Base-by-base conservation (phyloP, 2,113 vertebrate genomes). In the Catharus bicknelli region DNA sequence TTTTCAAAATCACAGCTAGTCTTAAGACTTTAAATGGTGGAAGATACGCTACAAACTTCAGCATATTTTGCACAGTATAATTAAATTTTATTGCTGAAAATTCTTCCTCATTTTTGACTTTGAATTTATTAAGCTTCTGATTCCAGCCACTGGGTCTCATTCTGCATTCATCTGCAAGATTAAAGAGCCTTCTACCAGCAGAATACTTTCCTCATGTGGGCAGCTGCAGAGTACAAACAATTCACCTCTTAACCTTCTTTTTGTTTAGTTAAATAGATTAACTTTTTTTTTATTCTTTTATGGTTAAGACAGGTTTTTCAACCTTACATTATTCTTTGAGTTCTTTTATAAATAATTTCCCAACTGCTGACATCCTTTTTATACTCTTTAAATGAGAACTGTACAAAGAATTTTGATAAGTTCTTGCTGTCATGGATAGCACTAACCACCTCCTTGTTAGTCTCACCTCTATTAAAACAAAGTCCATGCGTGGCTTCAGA, bases 101-200 rank as follows among this genome's bases (percentile, higher is more conserved):
- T 25, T 90, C 47, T 80, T n/a, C 67, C 45, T 90, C 32, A 54
- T 95, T 95, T 77, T 51, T 3, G 2, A 90, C 50, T 87, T 77
- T 68, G 74, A 79, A 94, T 89, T 95, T 86, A 84, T 89, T 87
- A 75, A 72, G 27, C 26, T 83, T 88, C 38, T 88, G 70, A 62
- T 74, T 95, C 55, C 34, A 93, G 59, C 47, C 79, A 74, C 51
- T 67, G 59, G 47, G 23, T 69, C 59, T 86, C 70, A 73, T 91
- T 69, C 38, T 91, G 42, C 63, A 51, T 88, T 89, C 53, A 86
- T 88, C 72, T 69, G 10, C n/a, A 76, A 87, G 38, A 93, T 83
- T 79, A 83, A 95, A 95, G 34, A 73, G 26, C 32, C 17, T 91
- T 77, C 67, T 54, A 69, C 51, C 66, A 77, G 29, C 47, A 73